phyloP scores from a whole-genome alignment of 2,888 invertebrate species.

The Tyria jacobaeae region DNA sequence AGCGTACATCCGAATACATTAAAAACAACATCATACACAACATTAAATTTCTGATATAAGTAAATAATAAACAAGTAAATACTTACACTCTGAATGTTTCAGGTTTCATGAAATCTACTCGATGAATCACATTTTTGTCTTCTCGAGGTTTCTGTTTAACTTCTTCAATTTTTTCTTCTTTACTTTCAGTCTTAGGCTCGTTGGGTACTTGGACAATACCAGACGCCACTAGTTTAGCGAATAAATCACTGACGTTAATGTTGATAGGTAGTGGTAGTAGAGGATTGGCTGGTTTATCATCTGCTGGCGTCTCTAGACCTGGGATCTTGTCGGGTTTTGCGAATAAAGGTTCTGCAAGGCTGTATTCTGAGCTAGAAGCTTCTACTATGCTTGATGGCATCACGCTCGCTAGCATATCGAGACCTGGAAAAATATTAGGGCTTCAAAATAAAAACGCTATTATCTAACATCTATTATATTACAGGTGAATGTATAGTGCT shows the following conservation, averaged over 20 bases:
- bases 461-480: background rate
- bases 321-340: conserved; percentile 69
- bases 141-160: conserved; percentile 61
- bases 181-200: conserved; percentile 55
- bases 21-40: background rate
- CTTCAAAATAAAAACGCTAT: background rate
- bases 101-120: conserved; percentile 89
- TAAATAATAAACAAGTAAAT: conserved; percentile 18
- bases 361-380: conserved; percentile 85
- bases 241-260: conserved; percentile 93
- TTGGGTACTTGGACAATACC: conserved; percentile 79
- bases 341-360: conserved; percentile 79
- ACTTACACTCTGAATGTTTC: conserved; percentile 92
- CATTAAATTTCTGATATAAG: background rate
- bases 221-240: conserved; percentile 94
- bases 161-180: conserved; percentile 57
- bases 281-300: conserved; percentile 63
- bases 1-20: too few relatives aligned
- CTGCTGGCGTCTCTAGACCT: conserved; percentile 69
- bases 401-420: conserved; percentile 89
- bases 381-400: conserved; percentile 88
- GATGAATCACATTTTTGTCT: conserved; percentile 82
- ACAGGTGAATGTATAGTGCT: too few relatives aligned
- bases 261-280: conserved; percentile 66
- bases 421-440: conserved; percentile 55